phyloP scores from a whole-genome alignment of 2,888 invertebrate genomes.

The Podotricha telesiphe region DNA sequence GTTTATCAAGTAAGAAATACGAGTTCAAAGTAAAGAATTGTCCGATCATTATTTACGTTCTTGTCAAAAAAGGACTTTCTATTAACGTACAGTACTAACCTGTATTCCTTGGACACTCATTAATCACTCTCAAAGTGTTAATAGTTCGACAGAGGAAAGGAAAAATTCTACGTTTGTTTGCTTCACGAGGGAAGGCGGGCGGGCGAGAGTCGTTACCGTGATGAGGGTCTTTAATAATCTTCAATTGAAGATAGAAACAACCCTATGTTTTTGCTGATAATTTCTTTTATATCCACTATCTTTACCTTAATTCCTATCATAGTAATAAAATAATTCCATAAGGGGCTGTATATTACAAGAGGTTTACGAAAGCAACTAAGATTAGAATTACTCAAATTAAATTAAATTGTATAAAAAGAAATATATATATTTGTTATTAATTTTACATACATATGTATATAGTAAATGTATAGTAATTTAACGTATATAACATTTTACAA shows the following conservation, averaged over 20 bases:
- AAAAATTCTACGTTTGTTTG: slow-evolving; percentile 21
- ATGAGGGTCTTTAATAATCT: slow-evolving; percentile 25
- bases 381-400: neutral
- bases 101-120: slow-evolving; percentile 25
- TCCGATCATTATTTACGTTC: slow-evolving; percentile 23
- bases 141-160: slow-evolving; percentile 15
- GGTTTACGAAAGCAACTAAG: neutral
- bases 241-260: slow-evolving; percentile 1
- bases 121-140: slow-evolving; percentile 26
- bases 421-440: no score
- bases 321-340: no score
- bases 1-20: slow-evolving; percentile 23
- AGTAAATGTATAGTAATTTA: no score
- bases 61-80: slow-evolving; percentile 27
- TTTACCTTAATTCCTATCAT: neutral
- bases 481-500: neutral
- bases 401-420: no score
- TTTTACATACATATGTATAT: no score
- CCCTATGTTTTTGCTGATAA: slow-evolving; percentile 3
- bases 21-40: slow-evolving; percentile 10
- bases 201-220: slow-evolving; percentile 18
- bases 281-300: neutral
- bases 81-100: slow-evolving; percentile 25
- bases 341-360: neutral
- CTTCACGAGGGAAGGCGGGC: neutral